phyloP scores from a whole-genome alignment of 2,888 invertebrate species.

The Philereme vetulata region DNA sequence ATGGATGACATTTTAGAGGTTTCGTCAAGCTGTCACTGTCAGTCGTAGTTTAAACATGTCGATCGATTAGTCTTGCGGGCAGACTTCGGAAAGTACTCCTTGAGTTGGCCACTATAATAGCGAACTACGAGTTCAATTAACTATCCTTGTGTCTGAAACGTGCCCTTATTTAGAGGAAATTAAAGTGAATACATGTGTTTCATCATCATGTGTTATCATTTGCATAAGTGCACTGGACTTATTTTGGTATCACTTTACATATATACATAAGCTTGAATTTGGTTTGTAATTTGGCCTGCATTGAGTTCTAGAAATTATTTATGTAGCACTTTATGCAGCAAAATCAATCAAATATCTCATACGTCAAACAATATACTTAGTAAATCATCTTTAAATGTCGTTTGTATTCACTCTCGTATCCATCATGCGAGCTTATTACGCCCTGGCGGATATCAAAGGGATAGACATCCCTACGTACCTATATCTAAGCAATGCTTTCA shows the following conservation, averaged over 20 bases:
- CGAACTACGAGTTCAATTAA: no score
- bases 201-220: neutral
- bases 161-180: neutral
- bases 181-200: neutral
- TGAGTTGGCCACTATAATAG: no score
- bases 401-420: neutral
- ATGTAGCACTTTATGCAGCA: neutral
- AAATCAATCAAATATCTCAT: neutral
- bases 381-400: neutral
- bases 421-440: conserved; percentile 1
- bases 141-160: no score
- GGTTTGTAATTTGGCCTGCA: conserved; percentile 7
- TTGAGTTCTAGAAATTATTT: neutral
- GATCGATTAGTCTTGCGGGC: no score
- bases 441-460: neutral
- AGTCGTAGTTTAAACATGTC: no score
- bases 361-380: neutral
- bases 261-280: conserved; percentile 4
- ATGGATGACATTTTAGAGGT: no score
- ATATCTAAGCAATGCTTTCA: neutral
- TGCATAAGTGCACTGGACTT: conserved; percentile 2
- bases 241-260: conserved; percentile 14
- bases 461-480: neutral
- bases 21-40: no score
- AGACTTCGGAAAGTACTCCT: no score